Percentiles rank a stretch among this genome's conserved stretches.
Evolutionary conservation across 2,113 vertebrate genomes (phyloP).

Genomic region (Cyprinus carpio): DNA sequence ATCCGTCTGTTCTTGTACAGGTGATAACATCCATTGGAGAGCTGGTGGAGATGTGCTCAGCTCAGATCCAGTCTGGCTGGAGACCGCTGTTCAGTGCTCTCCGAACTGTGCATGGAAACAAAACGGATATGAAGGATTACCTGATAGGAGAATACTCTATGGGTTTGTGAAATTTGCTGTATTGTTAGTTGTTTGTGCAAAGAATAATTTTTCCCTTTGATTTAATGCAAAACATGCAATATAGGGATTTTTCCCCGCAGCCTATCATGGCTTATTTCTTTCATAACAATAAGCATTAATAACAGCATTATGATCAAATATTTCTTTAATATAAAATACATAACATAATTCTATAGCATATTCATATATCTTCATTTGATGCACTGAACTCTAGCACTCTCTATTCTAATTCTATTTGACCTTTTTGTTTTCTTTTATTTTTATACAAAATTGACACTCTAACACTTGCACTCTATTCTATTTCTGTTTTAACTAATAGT

Average conservation of each 20-base stretch:
- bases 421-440: too few relatives aligned
- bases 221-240: not conserved
- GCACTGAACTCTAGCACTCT: not conserved
- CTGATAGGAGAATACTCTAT: slow-evolving; percentile 91
- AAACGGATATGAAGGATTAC: slow-evolving; percentile 91
- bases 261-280: not conserved
- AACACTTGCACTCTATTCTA: too few relatives aligned
- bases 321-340: not conserved
- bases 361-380: not conserved
- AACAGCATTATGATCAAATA: not conserved
- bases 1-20: slow-evolving; percentile 65
- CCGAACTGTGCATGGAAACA: slow-evolving; percentile 88
- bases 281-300: not conserved
- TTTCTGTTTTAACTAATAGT: too few relatives aligned
- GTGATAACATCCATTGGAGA: slow-evolving; percentile 95
- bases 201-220: not conserved
- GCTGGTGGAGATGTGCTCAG: slow-evolving; percentile 94
- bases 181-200: not conserved
- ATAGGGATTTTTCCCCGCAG: not conserved
- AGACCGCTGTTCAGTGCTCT: slow-evolving; percentile 95
- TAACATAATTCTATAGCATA: not conserved
- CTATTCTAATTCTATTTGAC: too few relatives aligned
- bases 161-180: slow-evolving; percentile 75
- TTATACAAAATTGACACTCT: too few relatives aligned
- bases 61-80: slow-evolving; percentile 95